Base-by-base conservation (phyloP, 2,888 invertebrate genomes). In the Sminthurinus aureus region DNA sequence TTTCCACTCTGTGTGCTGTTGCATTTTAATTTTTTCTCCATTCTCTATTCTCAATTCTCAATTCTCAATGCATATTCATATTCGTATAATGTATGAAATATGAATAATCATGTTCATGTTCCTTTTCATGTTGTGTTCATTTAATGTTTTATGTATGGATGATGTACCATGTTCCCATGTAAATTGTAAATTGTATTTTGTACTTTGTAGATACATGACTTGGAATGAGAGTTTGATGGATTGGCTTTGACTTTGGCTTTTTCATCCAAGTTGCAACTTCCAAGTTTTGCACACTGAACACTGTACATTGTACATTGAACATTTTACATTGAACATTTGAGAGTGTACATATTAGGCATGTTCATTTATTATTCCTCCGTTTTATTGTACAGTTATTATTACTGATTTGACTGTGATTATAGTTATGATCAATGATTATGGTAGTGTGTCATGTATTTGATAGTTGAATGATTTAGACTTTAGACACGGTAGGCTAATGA, bases 171-270 rank as follows among this genome's bases (percentile, higher is more conserved):
- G 38, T 38, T 4, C 38, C 38, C 1, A 38, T 38, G 38, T 38
- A 38, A 1, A 38, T 1, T 38, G 38, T 38, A 38, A 38, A 38
- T 38, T 38, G 38, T 38, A 6, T 38, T 38, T 38, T 38, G 6
- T 38, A 38, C 38, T 38, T 38, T 73, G 73, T 64, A 77, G 69
- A 79, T 79, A 77, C 79, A 79, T 79, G 79, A 67, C 79, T 67
- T 69, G 38, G 50, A 71, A 79, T 71, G 79, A 79, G 69, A 20
- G 9, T 69, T 51, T 79, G 79, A 79, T 79, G 50, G 69, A 79
- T 79, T 18, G 69, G 51, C 52, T 74, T 22, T 74, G 50, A 12
- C 74, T 74, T 74, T 26, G 58, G 2, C 71, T 24, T 71, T 71
- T 71, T 20, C 8, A 11, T 20, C 71, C 13, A 58, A 11, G 8